A percentile compares a stretch with the other conserved stretches of the same genome.
phyloP scores from a whole-genome alignment of 2,113 vertebrate species.

The Oplegnathus fasciatus region DNA sequence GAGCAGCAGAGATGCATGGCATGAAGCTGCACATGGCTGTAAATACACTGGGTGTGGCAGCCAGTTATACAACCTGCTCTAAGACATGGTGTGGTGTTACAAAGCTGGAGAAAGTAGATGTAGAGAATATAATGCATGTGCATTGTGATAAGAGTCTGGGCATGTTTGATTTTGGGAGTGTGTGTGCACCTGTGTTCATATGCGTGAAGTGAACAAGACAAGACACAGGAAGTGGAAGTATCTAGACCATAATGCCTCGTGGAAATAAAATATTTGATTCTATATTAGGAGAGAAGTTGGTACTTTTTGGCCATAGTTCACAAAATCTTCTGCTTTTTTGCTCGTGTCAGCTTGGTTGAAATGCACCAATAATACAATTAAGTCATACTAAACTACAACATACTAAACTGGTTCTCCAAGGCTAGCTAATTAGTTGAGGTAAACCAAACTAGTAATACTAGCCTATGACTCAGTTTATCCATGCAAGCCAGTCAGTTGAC shows the following conservation, averaged over 20 bases:
- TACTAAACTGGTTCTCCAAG: not conserved
- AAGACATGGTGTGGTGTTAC: not conserved
- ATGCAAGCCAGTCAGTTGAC: not conserved
- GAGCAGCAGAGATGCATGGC: not conserved
- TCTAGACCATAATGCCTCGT: not conserved
- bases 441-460: not conserved
- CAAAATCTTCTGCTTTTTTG: not conserved
- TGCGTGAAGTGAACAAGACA: not conserved
- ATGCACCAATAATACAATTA: not conserved
- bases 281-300: not conserved
- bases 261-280: not conserved
- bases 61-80: not conserved
- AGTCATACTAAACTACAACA: too few relatives aligned
- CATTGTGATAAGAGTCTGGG: not conserved
- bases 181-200: not conserved
- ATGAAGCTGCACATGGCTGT: constrained; percentile 1
- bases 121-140: not conserved
- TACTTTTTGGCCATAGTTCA: not conserved
- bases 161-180: not conserved
- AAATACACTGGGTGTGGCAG: not conserved
- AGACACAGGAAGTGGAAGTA: not conserved
- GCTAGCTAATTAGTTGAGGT: not conserved
- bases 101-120: not conserved
- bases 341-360: not conserved
- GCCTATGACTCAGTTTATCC: not conserved